Base-by-base conservation (phyloP, 2,113 vertebrate genomes). In the Myxocyprinus asiaticus region DNA sequence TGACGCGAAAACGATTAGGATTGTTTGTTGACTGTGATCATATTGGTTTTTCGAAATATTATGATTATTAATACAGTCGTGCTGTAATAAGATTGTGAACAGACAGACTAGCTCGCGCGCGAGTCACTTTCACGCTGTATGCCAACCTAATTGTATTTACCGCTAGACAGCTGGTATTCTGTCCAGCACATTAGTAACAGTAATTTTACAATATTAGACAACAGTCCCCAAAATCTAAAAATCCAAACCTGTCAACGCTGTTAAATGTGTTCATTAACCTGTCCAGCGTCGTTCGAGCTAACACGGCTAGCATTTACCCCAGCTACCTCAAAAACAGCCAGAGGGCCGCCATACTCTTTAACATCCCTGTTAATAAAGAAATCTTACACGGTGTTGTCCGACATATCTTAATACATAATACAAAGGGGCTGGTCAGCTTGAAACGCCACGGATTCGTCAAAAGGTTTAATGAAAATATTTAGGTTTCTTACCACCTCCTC, bases 401-500 rank as follows among this genome's bases (percentile, higher is more conserved):
- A 7, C 9, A 47, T 45, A 17, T 59, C 2, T 6, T 47, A 22
- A 12, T 45, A 9, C 43, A 61, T 61, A 9, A n/a, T 61, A 22
- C 5, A 47, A 33, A 33, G 22, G 9, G 22, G 22, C 22, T 48
- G 45, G 8, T 65, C 61, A 5, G 48, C 56, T 0, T 3, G 3
- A 44, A 8, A 58, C 11, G 22, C 22, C 22, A 6, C 45, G 14
- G 1, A 8, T 3, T 8, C 42, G 4, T 56, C 63, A 59, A 33
- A 85, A 51, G 55, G 42, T 42, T 47, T 73, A 80, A 50, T 62
- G 22, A 50, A 77, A 85, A 47, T 83, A 80, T 82, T 85, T 59
- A 82, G 79, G 74, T 81, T 44, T 77, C 92, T 93, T 91, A 94
- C 93, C 90, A 91, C 91, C 88, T 92, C 91, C 90, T 94, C 93